phyloP scores from a whole-genome alignment of 2,797 vertebrate species.

The Pterois miles region DNA sequence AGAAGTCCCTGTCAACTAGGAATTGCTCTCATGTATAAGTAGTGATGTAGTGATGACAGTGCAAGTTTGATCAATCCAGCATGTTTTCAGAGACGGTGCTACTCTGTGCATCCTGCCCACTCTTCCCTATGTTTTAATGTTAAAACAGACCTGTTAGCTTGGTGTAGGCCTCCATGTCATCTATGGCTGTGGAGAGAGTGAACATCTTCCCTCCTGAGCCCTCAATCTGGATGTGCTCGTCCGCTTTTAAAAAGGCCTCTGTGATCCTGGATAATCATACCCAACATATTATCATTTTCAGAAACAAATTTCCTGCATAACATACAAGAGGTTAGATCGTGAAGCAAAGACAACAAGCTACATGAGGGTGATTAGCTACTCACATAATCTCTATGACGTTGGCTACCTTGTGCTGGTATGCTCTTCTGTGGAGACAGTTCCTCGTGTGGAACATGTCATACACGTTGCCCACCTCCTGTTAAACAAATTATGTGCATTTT shows the following conservation, averaged over 20 bases:
- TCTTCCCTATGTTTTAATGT: not conserved
- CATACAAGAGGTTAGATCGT: not conserved
- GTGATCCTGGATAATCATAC: constrained; percentile 86
- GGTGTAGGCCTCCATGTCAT: constrained; percentile 96
- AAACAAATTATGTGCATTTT: constrained; percentile 7
- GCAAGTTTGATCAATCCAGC: too few species aligned
- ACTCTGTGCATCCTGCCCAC: not conserved
- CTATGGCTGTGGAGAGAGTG: constrained; percentile 88
- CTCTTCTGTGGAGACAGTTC: constrained; percentile 91
- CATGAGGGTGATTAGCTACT: constrained; percentile 63
- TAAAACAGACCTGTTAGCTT: constrained; percentile 90
- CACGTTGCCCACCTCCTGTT: constrained; percentile 92
- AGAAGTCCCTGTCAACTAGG: too few species aligned
- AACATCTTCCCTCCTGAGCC: constrained; percentile 82
- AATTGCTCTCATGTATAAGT: too few species aligned
- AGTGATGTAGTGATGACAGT: too few species aligned
- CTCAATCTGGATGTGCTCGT: constrained; percentile 83
- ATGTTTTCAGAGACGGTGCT: not conserved
- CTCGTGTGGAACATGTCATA: constrained; percentile 98
- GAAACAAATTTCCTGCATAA: not conserved
- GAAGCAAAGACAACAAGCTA: not conserved
- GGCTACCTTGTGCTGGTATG: constrained; percentile 94
- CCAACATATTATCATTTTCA: not conserved
- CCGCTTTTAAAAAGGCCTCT: constrained; percentile 93
- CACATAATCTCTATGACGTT: constrained; percentile 95